A percentile compares a stretch with the other conserved stretches of the same genome.
These are phyloP conservation scores for Automeris io DNA, from an alignment of 2,888 invertebrate genomes.

Conservation along the genomic window DNA sequence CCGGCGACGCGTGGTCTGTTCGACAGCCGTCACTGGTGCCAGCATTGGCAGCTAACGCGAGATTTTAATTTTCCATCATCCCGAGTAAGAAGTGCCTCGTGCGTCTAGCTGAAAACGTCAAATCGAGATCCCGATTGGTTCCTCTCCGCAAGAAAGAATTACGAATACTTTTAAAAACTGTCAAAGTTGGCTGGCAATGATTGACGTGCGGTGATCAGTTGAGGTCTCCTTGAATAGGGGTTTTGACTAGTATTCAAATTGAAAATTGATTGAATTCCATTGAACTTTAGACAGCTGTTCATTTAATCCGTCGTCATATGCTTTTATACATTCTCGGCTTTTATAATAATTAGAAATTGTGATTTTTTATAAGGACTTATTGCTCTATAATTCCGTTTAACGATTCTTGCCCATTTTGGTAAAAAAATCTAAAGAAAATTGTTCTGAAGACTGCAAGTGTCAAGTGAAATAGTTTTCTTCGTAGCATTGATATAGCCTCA, in stretches of 20 bases:
- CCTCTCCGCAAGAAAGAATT: constrained; percentile 31
- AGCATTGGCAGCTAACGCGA: constrained; percentile 51
- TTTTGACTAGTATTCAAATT: not conserved
- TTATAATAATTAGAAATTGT: not conserved
- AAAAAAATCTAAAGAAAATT: too few species aligned
- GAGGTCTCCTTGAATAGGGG: not conserved
- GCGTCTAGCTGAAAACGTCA: constrained; percentile 58
- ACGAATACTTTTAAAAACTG: constrained; percentile 48
- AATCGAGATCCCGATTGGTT: constrained; percentile 60
- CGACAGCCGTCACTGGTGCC: constrained; percentile 66
- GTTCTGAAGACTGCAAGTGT: too few species aligned
- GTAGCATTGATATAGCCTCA: too few species aligned
- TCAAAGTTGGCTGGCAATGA: constrained; percentile 44
- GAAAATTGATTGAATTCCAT: constrained; percentile 51
- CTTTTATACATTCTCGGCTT: not conserved
- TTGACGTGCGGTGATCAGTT: constrained; percentile 43
- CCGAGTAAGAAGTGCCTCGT: constrained; percentile 46
- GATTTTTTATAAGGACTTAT: not conserved
- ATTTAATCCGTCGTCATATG: not conserved
- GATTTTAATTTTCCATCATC: constrained; percentile 75
- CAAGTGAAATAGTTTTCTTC: too few species aligned
- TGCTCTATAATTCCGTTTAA: not conserved
- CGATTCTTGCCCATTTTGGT: too few species aligned
- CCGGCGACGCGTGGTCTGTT: constrained; percentile 28
- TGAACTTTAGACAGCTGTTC: constrained; percentile 39